Evolutionary conservation across 2,113 vertebrate species (phyloP), one percentile per base, ranked within the genome.

Genomic region (Noturus placidus): DNA sequence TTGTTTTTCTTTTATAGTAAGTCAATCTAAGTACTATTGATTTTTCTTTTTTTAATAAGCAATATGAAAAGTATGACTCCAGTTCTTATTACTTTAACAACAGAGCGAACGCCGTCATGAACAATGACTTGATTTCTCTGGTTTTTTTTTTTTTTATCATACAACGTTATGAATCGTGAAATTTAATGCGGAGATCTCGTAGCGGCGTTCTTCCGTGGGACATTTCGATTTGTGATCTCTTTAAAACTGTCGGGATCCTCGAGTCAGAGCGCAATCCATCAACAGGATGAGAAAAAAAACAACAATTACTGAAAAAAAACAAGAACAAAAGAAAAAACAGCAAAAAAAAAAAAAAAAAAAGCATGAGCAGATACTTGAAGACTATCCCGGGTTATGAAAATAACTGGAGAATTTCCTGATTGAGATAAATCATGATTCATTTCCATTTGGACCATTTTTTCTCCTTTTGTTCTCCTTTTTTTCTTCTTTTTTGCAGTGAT

Each of bases 201-300:
- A 67, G 25, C 82, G 61, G 79, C 87, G 82, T 83, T 85, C 59
- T 61, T 82, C 79, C 81, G 19, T 63, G 50, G n/a, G 74, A 74
- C 83, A 38, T 80, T 78, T 63, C 35, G 20, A 85, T 80, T 86
- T 76, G 10, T 5, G 38, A 93, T 93, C 92, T 91, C 92, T 92
- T 93, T 87, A 89, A 93, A 92, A 93, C 94, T 93, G 92, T 93
- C 91, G 82, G 82, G 87, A 89, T 89, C 86, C 74, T 79, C 85
- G 74, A 57, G 69, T 82, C 84, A 82, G 84, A 65, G 54, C 52
- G 8, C 91, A 93, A 94, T 93, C 87, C 89, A 93, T 93, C 92
- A 92, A 92, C 92, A 93, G 89, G 93, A 93, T 91, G 92, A 94
- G 92, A 94, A 94, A 94, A 94, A 94, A 91, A 93, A 94, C 94